phyloP scores from a whole-genome alignment of 2,797 vertebrate genomes.

The Anisognathus igniventris region DNA sequence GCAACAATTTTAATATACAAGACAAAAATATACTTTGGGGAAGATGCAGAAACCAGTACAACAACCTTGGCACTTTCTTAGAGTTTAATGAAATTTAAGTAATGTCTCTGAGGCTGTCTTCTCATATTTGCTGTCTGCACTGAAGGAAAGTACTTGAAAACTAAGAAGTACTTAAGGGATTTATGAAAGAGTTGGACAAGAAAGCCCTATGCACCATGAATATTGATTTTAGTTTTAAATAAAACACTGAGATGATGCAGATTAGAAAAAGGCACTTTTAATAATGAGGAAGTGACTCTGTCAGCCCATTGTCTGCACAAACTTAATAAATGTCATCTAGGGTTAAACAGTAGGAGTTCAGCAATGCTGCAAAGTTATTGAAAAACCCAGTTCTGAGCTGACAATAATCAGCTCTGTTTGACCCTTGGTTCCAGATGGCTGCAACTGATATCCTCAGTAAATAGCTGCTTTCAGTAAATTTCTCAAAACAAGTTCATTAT shows the following conservation, averaged over 20 bases:
- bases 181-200: neutral
- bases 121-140: neutral
- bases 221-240: slow-evolving; percentile 57
- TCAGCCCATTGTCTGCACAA: slow-evolving; percentile 7
- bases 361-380: slow-evolving; percentile 43
- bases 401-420: slow-evolving; percentile 56
- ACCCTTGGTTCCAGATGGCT: slow-evolving; percentile 36
- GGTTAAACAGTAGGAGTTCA: slow-evolving; percentile 51
- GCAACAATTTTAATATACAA: neutral
- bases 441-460: slow-evolving; percentile 58
- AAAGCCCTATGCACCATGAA: slow-evolving; percentile 18
- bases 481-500: slow-evolving; percentile 31
- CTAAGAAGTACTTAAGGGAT: neutral
- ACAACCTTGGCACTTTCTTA: neutral
- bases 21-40: neutral
- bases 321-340: slow-evolving; percentile 54
- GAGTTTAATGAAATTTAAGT: neutral
- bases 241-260: slow-evolving; percentile 24
- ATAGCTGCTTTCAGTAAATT: slow-evolving; percentile 55
- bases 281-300: slow-evolving; percentile 34
- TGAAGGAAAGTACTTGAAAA: slow-evolving; percentile 38
- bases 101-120: neutral
- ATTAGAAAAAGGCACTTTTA: slow-evolving; percentile 44
- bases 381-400: slow-evolving; percentile 28
- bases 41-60: neutral